These are phyloP conservation scores for Nipponia nippon DNA, from an alignment of 2,113 vertebrate genomes.

Conservation along the genomic window DNA sequence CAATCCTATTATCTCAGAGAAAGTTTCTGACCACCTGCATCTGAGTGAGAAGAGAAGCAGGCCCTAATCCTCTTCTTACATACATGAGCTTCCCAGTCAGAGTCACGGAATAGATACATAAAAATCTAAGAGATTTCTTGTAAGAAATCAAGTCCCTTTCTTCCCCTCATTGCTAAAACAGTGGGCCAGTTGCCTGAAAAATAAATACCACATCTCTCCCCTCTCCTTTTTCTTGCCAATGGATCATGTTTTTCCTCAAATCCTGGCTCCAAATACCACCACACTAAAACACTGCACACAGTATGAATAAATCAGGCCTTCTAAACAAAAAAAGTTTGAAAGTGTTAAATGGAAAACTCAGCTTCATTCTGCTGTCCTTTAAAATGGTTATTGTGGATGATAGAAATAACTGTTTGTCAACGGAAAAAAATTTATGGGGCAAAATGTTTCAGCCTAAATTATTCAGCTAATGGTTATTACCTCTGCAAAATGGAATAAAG, in stretches of 20 bases:
- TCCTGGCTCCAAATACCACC: neutral
- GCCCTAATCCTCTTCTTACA: neutral
- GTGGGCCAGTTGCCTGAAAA: neutral
- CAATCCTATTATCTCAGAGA: neutral
- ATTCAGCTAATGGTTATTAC: conserved; percentile 53
- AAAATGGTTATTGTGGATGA: neutral
- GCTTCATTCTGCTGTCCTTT: neutral
- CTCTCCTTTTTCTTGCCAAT: neutral
- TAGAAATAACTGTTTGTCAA: conserved; percentile 49
- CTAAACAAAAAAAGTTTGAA: neutral
- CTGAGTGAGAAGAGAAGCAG: neutral
- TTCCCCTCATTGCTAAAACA: neutral
- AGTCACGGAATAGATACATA: neutral
- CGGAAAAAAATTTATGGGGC: neutral
- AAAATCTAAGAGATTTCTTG: neutral
- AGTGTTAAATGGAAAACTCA: neutral
- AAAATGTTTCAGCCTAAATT: conserved; percentile 39
- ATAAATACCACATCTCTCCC: neutral
- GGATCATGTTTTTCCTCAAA: neutral
- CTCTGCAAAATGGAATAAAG: neutral
- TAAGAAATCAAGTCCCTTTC: neutral
- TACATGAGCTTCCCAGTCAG: neutral
- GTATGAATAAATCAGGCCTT: neutral
- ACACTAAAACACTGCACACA: neutral
- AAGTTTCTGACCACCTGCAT: neutral